Base-by-base conservation (phyloP, 2,113 vertebrate species). In the Sminthopsis crassicaudata region DNA sequence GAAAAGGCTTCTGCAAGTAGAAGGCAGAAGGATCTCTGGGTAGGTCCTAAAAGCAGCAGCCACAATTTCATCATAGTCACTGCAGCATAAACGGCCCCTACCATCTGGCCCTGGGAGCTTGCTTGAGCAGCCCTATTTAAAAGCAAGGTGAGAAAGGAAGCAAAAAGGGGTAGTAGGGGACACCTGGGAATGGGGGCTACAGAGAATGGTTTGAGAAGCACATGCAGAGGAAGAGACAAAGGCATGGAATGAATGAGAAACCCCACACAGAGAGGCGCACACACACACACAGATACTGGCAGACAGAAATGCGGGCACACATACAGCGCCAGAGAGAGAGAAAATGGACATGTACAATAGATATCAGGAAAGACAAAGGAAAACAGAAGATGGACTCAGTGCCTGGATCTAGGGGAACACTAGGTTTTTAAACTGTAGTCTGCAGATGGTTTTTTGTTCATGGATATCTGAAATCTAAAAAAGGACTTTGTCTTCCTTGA, bases 51-150 rank as follows among this genome's bases (percentile, higher is more conserved):
- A n/a, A 76, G 36, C 67, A 76, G 67, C 67, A 76, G 67, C 67
- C 7, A 76, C 67, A 19, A n/a, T 22, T 10, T 60, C 57, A 76
- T 76, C 14, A 36, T 67, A 76, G 95, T 93, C 97, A 97, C 94
- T 96, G 97, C 92, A 23, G 95, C 94, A 42, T 97, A 96, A 97
- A 96, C 30, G 14, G 91, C 91, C 36, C 67, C 96, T 4, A 2
- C 97, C 97, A 97, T 97, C 97, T 97, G 97, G 96, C 91, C 92
- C 94, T 55, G 2, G 6, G 89, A 94, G 76, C 89, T 92, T 90
- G 76, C 89, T 92, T 90, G 53, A 95, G 94, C 94, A 76, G 93
- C 55, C 95, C 89, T 53, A 90, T 67, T 11, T 91, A 36, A 14
- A 14, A 36, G 54, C 16, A 50, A 54, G 55, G 16, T 53, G 90